Conservation (phyloP, 1,140 invertebrate genomes). For the Caerostris extrusa region DNA sequence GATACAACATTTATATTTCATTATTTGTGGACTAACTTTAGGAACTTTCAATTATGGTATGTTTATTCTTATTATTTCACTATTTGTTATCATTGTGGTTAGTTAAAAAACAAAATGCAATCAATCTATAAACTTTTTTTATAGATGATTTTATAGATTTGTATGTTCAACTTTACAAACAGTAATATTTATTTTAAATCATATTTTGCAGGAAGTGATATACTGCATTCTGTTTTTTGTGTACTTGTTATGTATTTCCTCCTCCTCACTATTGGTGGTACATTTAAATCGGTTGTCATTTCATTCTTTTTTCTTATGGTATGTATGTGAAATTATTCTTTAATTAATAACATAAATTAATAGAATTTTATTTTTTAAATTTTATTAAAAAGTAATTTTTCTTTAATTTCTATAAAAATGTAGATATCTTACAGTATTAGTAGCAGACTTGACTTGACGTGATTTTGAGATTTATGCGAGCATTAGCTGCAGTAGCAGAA, state of each 20-base stretch:
- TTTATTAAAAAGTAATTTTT: too few species aligned
- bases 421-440: too few species aligned
- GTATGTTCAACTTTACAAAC: background rate
- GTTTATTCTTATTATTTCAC: constrained; percentile 44
- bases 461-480: too few species aligned
- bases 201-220: constrained; percentile 82
- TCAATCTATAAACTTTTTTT: background rate
- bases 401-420: too few species aligned
- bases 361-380: background rate
- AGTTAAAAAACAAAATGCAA: background rate
- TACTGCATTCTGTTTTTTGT: constrained; percentile 88
- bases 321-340: constrained; percentile 34
- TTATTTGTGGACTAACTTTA: constrained; percentile 86
- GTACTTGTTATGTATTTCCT: constrained; percentile 87
- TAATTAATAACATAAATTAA: too few species aligned
- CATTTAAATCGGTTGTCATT: constrained; percentile 85
- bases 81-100: constrained; percentile 50
- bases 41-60: constrained; percentile 90
- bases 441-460: too few species aligned
- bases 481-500: too few species aligned
- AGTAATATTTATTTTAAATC: background rate
- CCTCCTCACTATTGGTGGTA: constrained; percentile 84
- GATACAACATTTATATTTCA: constrained; percentile 90
- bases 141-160: background rate
- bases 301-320: constrained; percentile 90